These are phyloP conservation scores for Cyanoramphus novaezelandiae DNA, from an alignment of 2,113 vertebrate species.

Conservation along the genomic window DNA sequence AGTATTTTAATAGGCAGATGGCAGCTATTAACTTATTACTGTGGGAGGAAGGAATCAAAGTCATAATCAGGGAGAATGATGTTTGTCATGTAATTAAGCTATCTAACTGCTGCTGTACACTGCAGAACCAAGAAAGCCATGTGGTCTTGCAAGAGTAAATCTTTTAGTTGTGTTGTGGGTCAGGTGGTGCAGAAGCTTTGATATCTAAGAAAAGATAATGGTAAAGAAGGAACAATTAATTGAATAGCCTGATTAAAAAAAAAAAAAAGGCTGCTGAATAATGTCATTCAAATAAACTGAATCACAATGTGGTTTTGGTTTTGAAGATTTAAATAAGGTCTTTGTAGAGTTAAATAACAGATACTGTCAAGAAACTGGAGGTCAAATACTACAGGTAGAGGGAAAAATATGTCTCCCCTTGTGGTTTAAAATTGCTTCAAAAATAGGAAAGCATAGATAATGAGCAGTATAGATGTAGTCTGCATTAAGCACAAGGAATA, in stretches of 20 bases:
- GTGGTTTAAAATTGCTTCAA: neutral
- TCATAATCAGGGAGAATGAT: slow-evolving; percentile 24
- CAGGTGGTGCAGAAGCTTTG: neutral
- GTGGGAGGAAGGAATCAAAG: slow-evolving; percentile 59
- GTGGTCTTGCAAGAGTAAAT: neutral
- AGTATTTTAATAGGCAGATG: slow-evolving; percentile 56
- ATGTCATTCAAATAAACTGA: slow-evolving; percentile 2
- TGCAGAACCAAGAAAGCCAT: neutral
- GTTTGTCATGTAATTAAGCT: slow-evolving; percentile 20
- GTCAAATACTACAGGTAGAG: neutral
- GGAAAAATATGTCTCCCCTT: neutral
- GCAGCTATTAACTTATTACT: slow-evolving; percentile 52
- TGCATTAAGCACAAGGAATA: neutral
- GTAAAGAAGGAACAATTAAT: neutral
- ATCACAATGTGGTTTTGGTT: neutral
- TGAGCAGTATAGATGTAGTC: neutral
- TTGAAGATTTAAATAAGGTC: neutral
- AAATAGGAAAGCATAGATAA: neutral
- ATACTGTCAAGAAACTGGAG: neutral
- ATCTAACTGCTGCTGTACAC: neutral
- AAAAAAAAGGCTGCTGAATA: neutral
- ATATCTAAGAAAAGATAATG: neutral
- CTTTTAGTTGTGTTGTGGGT: neutral
- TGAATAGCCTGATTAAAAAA: neutral
- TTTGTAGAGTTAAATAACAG: slow-evolving; percentile 2